Evolutionary conservation across 2,888 invertebrate genomes (phyloP).

Genomic region (Drosophila subsilvestris): DNA sequence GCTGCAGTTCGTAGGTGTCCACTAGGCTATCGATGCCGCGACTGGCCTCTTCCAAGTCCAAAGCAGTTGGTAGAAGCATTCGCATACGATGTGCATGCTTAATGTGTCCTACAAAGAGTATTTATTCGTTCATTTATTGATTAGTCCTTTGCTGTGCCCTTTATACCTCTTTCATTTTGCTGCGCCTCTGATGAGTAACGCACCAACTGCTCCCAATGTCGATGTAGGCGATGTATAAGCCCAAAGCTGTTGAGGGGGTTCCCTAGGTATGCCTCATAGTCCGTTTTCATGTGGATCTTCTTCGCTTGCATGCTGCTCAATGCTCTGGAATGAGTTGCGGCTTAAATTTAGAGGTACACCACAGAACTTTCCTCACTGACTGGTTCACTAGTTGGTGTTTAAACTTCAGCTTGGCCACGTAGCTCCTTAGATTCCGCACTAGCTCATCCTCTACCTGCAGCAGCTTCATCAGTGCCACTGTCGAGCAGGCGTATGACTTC

Average conservation of each 20-base stretch:
- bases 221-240: conserved; percentile 33
- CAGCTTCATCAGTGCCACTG: conserved; percentile 22
- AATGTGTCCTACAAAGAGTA: conserved; percentile 5
- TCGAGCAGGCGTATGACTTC: conserved; percentile 32
- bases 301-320: conserved; percentile 13
- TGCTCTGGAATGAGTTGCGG: conserved; percentile 5
- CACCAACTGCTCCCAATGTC: conserved; percentile 39
- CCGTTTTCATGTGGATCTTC: conserved; percentile 4
- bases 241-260: conserved; percentile 47
- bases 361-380: conserved; percentile 11
- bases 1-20: conserved; percentile 26
- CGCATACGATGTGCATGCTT: conserved; percentile 10
- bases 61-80: conserved; percentile 29
- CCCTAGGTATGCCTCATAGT: conserved; percentile 35
- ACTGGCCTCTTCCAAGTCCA: conserved; percentile 37
- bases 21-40: conserved; percentile 32
- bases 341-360: accelerated
- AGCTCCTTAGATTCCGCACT: conserved; percentile 28
- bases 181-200: conserved; percentile 1
- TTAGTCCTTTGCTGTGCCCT: neutral
- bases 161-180: conserved; percentile 13
- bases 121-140: neutral
- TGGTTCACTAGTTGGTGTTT: conserved; percentile 33
- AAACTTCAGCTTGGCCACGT: conserved; percentile 18
- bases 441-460: conserved; percentile 34